These are phyloP conservation scores for Agapostemon virescens DNA, from an alignment of 2,888 invertebrate species.

Conservation along the genomic window DNA sequence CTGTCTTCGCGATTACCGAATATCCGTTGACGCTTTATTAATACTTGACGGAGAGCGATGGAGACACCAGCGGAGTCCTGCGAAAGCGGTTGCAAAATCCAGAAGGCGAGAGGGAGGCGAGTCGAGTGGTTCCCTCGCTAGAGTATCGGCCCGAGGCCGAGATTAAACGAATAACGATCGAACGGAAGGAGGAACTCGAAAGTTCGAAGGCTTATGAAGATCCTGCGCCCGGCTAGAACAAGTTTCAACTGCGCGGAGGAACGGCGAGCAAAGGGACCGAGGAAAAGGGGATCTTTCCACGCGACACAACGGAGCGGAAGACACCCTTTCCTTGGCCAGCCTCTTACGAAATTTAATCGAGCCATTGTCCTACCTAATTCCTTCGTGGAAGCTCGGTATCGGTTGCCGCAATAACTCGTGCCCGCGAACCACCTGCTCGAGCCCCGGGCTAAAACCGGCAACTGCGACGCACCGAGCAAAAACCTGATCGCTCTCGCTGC, in stretches of 20 bases:
- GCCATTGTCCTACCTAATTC: slow-evolving; percentile 43
- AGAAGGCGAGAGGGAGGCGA: background rate
- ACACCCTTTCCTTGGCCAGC: background rate
- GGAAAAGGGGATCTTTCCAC: slow-evolving; percentile 8
- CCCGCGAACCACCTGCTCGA: slow-evolving; percentile 45
- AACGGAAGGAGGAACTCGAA: slow-evolving; percentile 10
- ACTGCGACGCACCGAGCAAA: slow-evolving; percentile 18
- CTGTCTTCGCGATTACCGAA: background rate
- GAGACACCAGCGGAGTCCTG: background rate
- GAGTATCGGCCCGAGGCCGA: slow-evolving; percentile 9
- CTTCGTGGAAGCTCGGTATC: slow-evolving; percentile 38
- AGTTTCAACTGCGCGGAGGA: background rate
- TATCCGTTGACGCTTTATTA: background rate
- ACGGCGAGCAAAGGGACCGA: background rate
- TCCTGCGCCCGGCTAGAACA: background rate
- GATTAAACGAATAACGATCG: slow-evolving; percentile 37
- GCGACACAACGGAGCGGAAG: slow-evolving; percentile 19
- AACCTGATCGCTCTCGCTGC: slow-evolving; percentile 23
- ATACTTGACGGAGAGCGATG: background rate
- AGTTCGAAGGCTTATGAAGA: slow-evolving; percentile 15
- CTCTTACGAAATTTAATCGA: slow-evolving; percentile 43
- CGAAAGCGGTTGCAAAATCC: background rate
- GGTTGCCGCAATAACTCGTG: slow-evolving; percentile 39
- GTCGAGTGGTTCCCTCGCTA: slow-evolving; percentile 2
- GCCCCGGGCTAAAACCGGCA: slow-evolving; percentile 17